A percentile compares a stretch with the other conserved stretches of the same genome.
These are phyloP conservation scores for Caenorhabditis angaria DNA, from an alignment of 2,888 invertebrate species.

Conservation along the genomic window DNA sequence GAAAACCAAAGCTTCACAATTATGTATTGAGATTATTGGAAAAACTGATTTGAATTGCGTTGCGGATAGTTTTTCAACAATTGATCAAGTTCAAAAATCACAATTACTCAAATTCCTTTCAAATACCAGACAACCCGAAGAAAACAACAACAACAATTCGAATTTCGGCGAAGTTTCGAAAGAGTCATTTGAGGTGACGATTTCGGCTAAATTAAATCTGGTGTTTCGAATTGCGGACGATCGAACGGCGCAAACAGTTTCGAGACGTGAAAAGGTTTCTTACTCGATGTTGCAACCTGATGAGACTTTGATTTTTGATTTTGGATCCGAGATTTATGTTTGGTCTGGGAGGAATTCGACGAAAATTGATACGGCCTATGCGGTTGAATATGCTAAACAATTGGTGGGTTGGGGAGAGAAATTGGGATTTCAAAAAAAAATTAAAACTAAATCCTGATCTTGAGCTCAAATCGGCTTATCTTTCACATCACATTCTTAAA, in stretches of 20 bases:
- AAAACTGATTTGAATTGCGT: constrained; percentile 56
- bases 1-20: constrained; percentile 60
- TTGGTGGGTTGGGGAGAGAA: constrained; percentile 36
- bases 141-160: constrained; percentile 11
- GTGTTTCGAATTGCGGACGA: constrained; percentile 31
- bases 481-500: no score
- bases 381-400: constrained; percentile 57
- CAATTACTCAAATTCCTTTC: constrained; percentile 15
- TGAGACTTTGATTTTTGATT: constrained; percentile 63
- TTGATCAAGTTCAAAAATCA: neutral
- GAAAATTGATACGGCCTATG: constrained; percentile 50
- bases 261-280: constrained; percentile 18
- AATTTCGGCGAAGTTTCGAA: neutral
- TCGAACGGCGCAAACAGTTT: constrained; percentile 22
- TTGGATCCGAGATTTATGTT: constrained; percentile 66
- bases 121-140: constrained; percentile 22
- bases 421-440: neutral
- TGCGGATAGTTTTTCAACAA: constrained; percentile 32
- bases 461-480: no score
- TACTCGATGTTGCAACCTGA: constrained; percentile 26
- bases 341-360: constrained; percentile 61
- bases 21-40: constrained; percentile 56
- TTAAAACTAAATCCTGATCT: neutral
- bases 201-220: constrained; percentile 25
- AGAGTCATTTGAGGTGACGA: constrained; percentile 24